Evolutionary conservation across 2,797 vertebrate species (phyloP), one percentile per base, ranked within the genome.

Genomic region (Periophthalmus magnuspinnatus): DNA sequence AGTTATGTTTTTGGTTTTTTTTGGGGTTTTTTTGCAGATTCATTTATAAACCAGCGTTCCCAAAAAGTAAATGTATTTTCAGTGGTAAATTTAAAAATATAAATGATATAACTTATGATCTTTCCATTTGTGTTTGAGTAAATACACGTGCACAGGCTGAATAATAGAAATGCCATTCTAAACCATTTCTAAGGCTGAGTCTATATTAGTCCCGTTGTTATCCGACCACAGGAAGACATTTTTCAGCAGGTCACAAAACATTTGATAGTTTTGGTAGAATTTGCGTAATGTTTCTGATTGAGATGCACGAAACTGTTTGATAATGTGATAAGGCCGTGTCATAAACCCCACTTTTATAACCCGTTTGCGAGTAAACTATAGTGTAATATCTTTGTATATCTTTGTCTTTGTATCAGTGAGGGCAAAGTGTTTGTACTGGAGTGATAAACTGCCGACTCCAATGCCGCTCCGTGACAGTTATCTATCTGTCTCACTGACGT

Each of bases 381-480:
- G 1, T 21, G 48, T 24, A 1, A 19, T 48, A 70, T 16, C 11
- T 36, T n/a, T 28, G 17, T 57, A 19, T 48, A 70, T 16, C 11
- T 36, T n/a, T 28, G 17, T 57, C 24, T 61, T 16, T 52, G 16
- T 66, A 66, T 66, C 45, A 60, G 45, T 71, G 11, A 68, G 17
- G n/a, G 16, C 63, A 38, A 24, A 57, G 38, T 21, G 71, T 70
- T 77, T 73, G 13, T 60, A 64, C 45, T 61, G 11, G 19, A 55
- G 24, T 45, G 47, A 50, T 72, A 60, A 81, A 75, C 70, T 33
- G 21, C 54, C 70, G 69, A 54, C 48, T 52, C 16, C 21, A 67
- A 45, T 75, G 33, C 54, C 58, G 70, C 62, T 57, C 55, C 72
- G 52, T 71, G 45, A 60, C 58, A 70, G 77, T 76, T 75, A 74